Conservation (phyloP, 2,797 vertebrate genomes). For the Pseudochaenichthys georgianus region DNA sequence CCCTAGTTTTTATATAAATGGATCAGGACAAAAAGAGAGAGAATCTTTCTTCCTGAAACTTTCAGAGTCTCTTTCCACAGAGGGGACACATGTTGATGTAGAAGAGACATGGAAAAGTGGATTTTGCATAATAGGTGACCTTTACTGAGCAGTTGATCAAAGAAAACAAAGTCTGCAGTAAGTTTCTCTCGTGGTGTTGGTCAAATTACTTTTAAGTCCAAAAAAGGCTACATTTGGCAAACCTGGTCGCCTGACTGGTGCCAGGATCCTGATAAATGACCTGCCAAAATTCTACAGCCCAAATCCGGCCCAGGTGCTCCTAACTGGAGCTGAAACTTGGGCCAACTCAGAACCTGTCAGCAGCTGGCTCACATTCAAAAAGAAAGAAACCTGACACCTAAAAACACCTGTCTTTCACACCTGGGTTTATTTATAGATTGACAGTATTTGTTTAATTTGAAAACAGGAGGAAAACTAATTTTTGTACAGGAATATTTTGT, state of each 20-base stretch:
- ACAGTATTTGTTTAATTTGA: background rate
- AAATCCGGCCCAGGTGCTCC: slow-evolving; percentile 28
- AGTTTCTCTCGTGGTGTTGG: background rate
- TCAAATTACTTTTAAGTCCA: background rate
- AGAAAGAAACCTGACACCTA: background rate
- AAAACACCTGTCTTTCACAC: background rate
- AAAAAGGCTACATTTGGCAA: slow-evolving; percentile 19
- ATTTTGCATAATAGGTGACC: too few species aligned
- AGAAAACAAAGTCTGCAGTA: slow-evolving; percentile 1
- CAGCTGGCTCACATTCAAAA: background rate
- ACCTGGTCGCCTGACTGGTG: slow-evolving; percentile 4
- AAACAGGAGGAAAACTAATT: too few species aligned
- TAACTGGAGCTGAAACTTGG: slow-evolving; percentile 8
- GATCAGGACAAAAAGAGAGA: too few species aligned
- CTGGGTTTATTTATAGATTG: background rate
- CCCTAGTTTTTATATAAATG: too few species aligned
- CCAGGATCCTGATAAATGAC: slow-evolving; percentile 29
- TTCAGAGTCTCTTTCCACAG: too few species aligned
- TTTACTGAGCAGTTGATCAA: background rate
- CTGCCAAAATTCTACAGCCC: slow-evolving; percentile 32
- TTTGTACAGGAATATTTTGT: too few species aligned
- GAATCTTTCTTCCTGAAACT: too few species aligned
- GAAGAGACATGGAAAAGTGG: too few species aligned
- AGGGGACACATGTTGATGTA: too few species aligned
- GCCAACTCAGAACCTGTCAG: slow-evolving; percentile 11